Evolutionary conservation across 2,113 vertebrate genomes (phyloP).

Genomic region (Catharus bicknelli): DNA sequence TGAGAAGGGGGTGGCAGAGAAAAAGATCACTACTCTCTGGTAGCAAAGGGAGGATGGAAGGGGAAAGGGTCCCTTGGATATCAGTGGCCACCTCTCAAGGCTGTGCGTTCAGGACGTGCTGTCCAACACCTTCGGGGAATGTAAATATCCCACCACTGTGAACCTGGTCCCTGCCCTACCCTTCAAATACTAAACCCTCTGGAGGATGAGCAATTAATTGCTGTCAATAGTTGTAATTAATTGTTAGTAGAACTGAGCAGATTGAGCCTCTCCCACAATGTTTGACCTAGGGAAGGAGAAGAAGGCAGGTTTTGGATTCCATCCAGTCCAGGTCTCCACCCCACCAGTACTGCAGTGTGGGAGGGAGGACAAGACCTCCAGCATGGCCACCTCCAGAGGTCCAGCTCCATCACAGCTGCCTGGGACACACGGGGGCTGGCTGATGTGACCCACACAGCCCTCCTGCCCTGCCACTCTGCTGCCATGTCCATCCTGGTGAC

Average conservation of each 20-base stretch:
- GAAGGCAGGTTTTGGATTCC: neutral
- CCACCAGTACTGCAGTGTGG: neutral
- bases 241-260: neutral
- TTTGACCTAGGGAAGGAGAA: neutral
- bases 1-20: neutral
- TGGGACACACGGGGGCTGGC: neutral
- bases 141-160: neutral
- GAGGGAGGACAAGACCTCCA: neutral
- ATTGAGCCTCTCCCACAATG: rapidly evolving
- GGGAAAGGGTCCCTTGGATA: neutral
- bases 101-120: rapidly evolving
- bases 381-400: neutral
- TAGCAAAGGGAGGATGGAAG: neutral
- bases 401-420: neutral
- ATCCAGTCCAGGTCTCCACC: neutral
- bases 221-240: neutral
- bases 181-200: neutral
- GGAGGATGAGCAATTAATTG: neutral
- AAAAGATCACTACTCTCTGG: neutral
- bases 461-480: neutral
- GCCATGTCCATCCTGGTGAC: rapidly evolving
- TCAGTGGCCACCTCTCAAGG: rapidly evolving
- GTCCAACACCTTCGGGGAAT: rapidly evolving
- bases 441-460: neutral
- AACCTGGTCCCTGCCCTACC: neutral